Conservation (phyloP, 2,888 invertebrate genomes). For the Dione vanillae region DNA sequence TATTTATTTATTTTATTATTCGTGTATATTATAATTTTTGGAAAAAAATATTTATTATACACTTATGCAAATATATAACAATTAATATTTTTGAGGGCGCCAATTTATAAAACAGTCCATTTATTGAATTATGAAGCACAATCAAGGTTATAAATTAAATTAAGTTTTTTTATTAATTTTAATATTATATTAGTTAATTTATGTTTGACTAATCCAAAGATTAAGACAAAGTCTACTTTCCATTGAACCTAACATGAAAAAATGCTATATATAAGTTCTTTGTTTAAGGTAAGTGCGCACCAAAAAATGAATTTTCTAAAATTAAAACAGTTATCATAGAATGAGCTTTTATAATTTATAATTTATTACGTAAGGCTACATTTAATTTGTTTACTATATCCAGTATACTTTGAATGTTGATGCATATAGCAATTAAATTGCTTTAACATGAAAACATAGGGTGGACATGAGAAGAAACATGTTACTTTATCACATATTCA, state of each 20-base stretch:
- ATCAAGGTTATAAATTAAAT: constrained; percentile 32
- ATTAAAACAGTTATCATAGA: no score
- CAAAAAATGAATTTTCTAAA: no score
- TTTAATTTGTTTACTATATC: background rate
- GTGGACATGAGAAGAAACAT: no score
- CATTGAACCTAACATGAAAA: background rate
- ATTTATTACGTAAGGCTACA: background rate
- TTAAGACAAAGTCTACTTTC: no score
- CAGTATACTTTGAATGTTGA: background rate
- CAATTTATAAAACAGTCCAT: constrained; percentile 2
- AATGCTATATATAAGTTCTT: no score
- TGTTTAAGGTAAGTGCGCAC: no score
- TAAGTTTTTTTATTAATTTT: no score
- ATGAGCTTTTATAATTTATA: no score
- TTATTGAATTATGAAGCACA: constrained; percentile 11
- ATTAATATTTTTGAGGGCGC: background rate
- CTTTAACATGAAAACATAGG: background rate
- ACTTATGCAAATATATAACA: background rate
- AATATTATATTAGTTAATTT: no score
- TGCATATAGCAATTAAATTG: background rate
- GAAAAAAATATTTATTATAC: background rate
- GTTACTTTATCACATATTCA: no score
- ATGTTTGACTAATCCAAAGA: no score
- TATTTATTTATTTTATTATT: background rate
- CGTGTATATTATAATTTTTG: no score